A percentile compares a stretch with the other conserved stretches of the same genome.
Evolutionary conservation across 2,888 invertebrate genomes (phyloP).

Genomic region (Tenodera sinensis): DNA sequence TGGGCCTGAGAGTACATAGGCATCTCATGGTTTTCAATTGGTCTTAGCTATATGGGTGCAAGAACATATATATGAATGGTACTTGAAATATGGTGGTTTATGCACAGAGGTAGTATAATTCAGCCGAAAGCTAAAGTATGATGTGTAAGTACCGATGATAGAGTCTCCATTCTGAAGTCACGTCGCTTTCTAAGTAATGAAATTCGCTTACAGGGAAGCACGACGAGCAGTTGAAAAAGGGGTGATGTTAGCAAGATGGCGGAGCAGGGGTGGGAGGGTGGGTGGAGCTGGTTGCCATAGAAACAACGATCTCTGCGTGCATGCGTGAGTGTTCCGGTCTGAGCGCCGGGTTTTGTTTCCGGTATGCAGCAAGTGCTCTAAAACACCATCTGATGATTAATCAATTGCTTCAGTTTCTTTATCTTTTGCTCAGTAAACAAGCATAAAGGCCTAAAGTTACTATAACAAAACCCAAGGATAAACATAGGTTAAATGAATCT

Average conservation of each 20-base stretch:
- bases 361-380: not conserved
- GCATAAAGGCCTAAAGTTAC: too few relatives aligned
- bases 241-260: not conserved
- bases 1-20: too few relatives aligned
- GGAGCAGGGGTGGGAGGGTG: not conserved
- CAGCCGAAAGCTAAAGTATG: too few relatives aligned
- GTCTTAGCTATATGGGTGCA: too few relatives aligned
- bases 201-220: not conserved
- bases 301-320: not conserved
- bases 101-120: not conserved
- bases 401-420: not conserved
- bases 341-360: not conserved
- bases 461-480: too few relatives aligned
- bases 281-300: constrained; percentile 12
- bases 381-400: not conserved
- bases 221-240: not conserved
- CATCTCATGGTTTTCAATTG: too few relatives aligned
- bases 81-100: too few relatives aligned
- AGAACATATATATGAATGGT: too few relatives aligned
- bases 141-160: not conserved
- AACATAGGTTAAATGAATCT: too few relatives aligned
- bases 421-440: too few relatives aligned
- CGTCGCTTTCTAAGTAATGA: not conserved
- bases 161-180: not conserved
- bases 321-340: not conserved